Conservation (phyloP, 2,888 invertebrate species). For the Cetonia aurata region DNA sequence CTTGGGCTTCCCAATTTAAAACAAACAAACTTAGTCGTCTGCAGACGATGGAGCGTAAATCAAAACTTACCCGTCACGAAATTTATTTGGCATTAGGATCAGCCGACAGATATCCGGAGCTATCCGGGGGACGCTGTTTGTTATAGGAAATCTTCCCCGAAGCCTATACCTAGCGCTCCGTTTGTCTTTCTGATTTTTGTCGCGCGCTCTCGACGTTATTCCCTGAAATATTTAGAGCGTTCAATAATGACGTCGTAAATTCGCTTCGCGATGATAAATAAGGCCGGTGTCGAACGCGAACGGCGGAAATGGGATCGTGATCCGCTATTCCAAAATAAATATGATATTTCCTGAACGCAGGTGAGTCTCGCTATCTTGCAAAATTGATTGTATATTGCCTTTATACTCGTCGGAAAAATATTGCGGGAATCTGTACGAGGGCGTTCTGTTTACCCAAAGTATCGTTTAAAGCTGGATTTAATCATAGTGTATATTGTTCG, state of each 20-base stretch:
- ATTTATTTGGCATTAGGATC: conserved; percentile 33
- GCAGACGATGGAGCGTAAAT: conserved; percentile 9
- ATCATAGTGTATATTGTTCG: too few species aligned
- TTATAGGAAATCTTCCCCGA: conserved; percentile 14
- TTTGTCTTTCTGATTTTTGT: conserved; percentile 37
- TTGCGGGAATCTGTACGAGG: too few species aligned
- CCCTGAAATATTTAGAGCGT: conserved; percentile 31
- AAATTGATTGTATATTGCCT: too few species aligned
- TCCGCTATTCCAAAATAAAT: conserved; percentile 32
- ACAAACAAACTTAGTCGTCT: conserved; percentile 4
- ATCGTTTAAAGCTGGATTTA: too few species aligned
- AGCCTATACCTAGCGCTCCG: conserved; percentile 11
- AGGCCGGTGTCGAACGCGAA: conserved; percentile 11
- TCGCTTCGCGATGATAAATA: conserved; percentile 26
- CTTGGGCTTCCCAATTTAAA: not conserved
- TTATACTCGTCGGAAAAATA: too few species aligned
- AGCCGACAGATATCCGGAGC: conserved; percentile 15
- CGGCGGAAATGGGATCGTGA: conserved; percentile 20
- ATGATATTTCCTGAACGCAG: conserved; percentile 28
- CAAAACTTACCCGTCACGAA: conserved; percentile 17
- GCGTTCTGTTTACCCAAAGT: too few species aligned
- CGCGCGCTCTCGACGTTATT: conserved; percentile 9
- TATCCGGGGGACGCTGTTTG: conserved; percentile 15
- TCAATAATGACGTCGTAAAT: conserved; percentile 22
- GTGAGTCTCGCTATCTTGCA: not conserved